Percentiles rank a stretch among this genome's conserved stretches.
phyloP scores from a whole-genome alignment of 2,113 vertebrate genomes.

The Diphyllodes magnificus region DNA sequence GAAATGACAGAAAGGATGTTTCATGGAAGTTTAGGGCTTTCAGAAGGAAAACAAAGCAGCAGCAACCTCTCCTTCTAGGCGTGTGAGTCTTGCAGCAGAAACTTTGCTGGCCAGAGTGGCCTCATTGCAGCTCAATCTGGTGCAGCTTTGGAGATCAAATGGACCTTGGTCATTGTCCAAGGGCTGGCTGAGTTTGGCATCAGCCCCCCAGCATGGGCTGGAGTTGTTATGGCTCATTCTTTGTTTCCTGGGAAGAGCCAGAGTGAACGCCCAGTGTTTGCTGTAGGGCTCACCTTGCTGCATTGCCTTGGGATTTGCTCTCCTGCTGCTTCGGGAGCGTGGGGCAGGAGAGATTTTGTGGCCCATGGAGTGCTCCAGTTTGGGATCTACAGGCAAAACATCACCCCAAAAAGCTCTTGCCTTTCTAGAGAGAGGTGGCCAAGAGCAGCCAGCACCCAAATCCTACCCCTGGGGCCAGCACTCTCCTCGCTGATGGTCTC shows the following conservation, averaged over 20 bases:
- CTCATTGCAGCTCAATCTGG: not conserved
- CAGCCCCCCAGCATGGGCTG: not conserved
- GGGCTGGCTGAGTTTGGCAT: not conserved
- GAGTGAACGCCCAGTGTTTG: rapidly evolving
- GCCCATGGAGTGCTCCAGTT: not conserved
- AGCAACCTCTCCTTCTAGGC: not conserved
- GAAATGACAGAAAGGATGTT: not conserved
- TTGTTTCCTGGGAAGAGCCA: not conserved
- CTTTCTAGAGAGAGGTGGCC: not conserved
- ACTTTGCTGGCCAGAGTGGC: not conserved
- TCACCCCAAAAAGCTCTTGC: not conserved
- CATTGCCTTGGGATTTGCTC: not conserved
- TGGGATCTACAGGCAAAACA: not conserved
- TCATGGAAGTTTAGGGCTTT: not conserved
- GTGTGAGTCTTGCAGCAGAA: not conserved
- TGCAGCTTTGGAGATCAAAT: not conserved
- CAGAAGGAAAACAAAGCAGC: not conserved
- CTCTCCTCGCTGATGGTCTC: not conserved
- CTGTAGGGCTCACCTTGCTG: not conserved
- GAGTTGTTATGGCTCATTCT: not conserved
- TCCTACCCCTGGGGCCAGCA: not conserved
- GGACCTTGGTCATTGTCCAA: not conserved
- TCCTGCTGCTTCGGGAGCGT: not conserved
- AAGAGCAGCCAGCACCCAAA: not conserved
- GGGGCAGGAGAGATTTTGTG: not conserved